Evolutionary conservation across 1,140 invertebrate species (phyloP), one percentile per base, ranked within the genome.

Genomic region (Bombus ignitus): DNA sequence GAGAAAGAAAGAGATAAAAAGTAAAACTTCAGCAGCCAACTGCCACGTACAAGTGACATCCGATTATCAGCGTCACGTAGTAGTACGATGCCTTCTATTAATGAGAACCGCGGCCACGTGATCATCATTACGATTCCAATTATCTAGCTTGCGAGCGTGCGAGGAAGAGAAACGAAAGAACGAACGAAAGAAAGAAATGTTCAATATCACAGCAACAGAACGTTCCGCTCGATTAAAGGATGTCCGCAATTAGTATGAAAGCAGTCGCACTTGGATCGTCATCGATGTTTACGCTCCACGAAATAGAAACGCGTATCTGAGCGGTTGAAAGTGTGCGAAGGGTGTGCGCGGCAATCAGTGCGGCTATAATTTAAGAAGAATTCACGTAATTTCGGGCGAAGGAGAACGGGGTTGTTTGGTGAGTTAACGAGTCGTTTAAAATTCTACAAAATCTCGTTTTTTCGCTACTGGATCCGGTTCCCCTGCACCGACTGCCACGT

Each of bases 171-270:
- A 44, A 78, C 10, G 28, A 35, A 37, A 68, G 6, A 39, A 44
- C 2, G n/a, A 28, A 6, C 18, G 37, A 79, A 74, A 3, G 39
- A 62, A 22, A 35, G 37, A 79, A 28, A 59, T 62, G 15, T 59
- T 70, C 25, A 39, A 84, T 84, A 79, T 28, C 28, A 39, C 39
- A 39, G 32, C 53, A 39, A 32, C 13, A 28, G 35, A 65, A 53
- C 6, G 28, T 65, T 72, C 65, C 77, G 39, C 10, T 65, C 77
- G 77, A 85, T 85, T 25, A 77, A 62, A 32, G 70, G 75, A 84
- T 85, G 80, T 80, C 68, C 76, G 79, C 77, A 80, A 85, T 80
- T 80, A 80, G 83, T 80, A 85, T n/a, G 53, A 80, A 71, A 80
- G 53, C 12, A 10, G 44, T 80, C 68, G 76, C 42, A 44, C 32